A percentile compares a stretch with the other conserved stretches of the same genome.
Conservation (phyloP, 2,888 invertebrate species). For the Notodonta dromedarius region DNA sequence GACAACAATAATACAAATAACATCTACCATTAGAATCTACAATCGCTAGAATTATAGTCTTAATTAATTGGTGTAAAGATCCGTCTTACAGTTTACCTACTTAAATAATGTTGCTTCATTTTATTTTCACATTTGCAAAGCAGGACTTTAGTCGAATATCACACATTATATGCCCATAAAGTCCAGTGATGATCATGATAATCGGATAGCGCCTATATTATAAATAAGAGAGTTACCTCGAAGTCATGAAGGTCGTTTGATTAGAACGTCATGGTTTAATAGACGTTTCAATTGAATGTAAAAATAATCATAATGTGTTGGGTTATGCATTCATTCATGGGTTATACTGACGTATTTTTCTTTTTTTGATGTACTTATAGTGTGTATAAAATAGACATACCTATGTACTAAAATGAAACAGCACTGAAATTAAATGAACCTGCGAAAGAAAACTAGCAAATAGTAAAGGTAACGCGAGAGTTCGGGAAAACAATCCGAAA, state of each 20-base stretch:
- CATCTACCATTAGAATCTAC: slow-evolving; percentile 70
- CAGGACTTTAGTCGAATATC: slow-evolving; percentile 40
- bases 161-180: slow-evolving; percentile 34
- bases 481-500: neutral
- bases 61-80: slow-evolving; percentile 84
- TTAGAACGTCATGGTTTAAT: too few relatives aligned
- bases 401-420: neutral
- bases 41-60: slow-evolving; percentile 71
- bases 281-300: too few relatives aligned
- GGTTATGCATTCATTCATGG: too few relatives aligned
- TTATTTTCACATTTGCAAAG: slow-evolving; percentile 40
- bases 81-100: slow-evolving; percentile 69
- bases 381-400: too few relatives aligned
- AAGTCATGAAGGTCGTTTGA: neutral
- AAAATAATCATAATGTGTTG: too few relatives aligned
- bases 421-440: slow-evolving; percentile 8
- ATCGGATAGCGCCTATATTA: neutral
- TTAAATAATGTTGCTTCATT: slow-evolving; percentile 55
- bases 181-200: neutral
- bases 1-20: slow-evolving; percentile 70
- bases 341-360: too few relatives aligned
- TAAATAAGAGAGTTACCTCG: slow-evolving; percentile 10
- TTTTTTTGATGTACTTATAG: too few relatives aligned
- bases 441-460: slow-evolving; percentile 4
- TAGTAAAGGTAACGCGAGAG: slow-evolving; percentile 3